Base-by-base conservation (phyloP, 2,888 invertebrate genomes). In the Ptilodon capucinus region DNA sequence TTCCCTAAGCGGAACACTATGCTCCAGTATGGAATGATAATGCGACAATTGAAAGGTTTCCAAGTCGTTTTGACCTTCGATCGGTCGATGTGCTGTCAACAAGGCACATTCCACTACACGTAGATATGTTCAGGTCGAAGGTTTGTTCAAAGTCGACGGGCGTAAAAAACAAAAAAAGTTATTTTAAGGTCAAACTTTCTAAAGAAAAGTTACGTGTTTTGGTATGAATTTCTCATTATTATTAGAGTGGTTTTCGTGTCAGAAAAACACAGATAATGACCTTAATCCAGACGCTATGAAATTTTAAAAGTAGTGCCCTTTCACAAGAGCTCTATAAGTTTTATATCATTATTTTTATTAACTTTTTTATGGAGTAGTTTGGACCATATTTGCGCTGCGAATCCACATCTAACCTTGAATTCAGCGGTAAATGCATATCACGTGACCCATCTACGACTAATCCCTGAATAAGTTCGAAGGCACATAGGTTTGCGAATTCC, bases 1-100 rank as follows among this genome's bases (percentile, higher is more conserved):
- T 48, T 64, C 60, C 60, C 64, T 74, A 74, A 71, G 71, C 64
- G 77, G 67, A 76, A 63, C 49, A 54, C 46, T 54, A 53, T n/a
- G 58, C 64, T 71, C 63, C 64, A 64, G 60, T 59, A 58, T 55
- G 59, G 57, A 57, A 52, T 52, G 48, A 59, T 61, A 54, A 66
- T 49, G 46, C 56, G 64, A 59, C 54, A 65, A 67, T 64, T 67
- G 60, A 66, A 64, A 61, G 64, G 51, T 57, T 62, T 71, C 64
- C 67, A 73, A 71, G 52, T 47, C 47, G 32, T 47, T 11, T 36
- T 48, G 51, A 70, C 71, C 68, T 74, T 60, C 51, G 23, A 19
- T 40, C 42, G 40, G 40, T 25, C 11, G 44, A 56, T 40, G 42
- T 46, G 46, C 34, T 54, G 51, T 54, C 30, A 13, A 7, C 30